Base-by-base conservation (phyloP, 2,797 vertebrate species). In the Diplodus puntazzo region DNA sequence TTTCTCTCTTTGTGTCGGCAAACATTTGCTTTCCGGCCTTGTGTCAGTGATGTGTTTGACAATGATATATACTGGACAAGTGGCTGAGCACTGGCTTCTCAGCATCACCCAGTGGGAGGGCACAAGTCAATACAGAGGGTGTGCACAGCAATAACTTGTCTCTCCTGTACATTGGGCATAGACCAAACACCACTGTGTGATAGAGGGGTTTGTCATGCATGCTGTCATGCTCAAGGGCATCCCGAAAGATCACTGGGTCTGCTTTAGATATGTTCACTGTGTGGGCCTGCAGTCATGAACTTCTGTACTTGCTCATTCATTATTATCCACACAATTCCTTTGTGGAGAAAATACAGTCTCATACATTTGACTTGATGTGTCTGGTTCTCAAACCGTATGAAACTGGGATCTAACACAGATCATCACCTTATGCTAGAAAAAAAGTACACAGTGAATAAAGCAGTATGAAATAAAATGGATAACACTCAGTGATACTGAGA, bases 21-120 rank as follows among this genome's bases (percentile, higher is more conserved):
- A 77, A 84, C 69, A 79, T 88, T 90, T 75, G 71, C 84, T 84
- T 78, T 62, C 62, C 73, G 63, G 52, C 42, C 75, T 85, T 79
- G 64, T 90, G 81, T 71, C 71, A 75, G 69, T 57, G 71, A 42
- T 18, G 63, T 5, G 73, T 65, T 63, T 7, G n/a, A 17, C 75
- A 87, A 84, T 89, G 77, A 77, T 70, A 82, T 85, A 82, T 49
- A 48, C 42, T 16, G 52, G 60, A 65, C 50, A 69, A 73, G 55
- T 60, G 43, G n/a, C 59, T 67, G 58, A 87, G 66, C 54, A 69
- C 52, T 20, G 75, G 30, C 68, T 78, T 30, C 48, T 30, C 21
- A 20, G 69, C 45, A 55, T 64, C 52, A 72, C 72, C 68, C 85
- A 73, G 80, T 54, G 64, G 73, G 85, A 77, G 43, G 69, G 45